Evolutionary conservation across 2,113 vertebrate species (phyloP), one percentile per base, ranked within the genome.

Genomic region (Daubentonia madagascariensis): DNA sequence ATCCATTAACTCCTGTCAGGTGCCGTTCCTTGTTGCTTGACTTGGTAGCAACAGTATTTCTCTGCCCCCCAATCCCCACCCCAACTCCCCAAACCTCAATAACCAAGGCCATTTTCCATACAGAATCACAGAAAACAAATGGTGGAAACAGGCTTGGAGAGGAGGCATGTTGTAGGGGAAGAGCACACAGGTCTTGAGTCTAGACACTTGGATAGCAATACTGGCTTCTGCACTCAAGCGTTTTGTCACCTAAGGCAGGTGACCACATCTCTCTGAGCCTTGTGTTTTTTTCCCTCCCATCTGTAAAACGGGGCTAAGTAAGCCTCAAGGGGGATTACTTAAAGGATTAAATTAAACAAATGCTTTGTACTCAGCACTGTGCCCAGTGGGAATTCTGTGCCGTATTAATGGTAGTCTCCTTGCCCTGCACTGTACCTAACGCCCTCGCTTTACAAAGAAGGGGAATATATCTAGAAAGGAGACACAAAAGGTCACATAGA

Each of bases 141-240:
- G 22, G n/a, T 80, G 40, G 76, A 91, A 94, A 43, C 20, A 59
- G 16, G 50, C n/a, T 57, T 68, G 45, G 43, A 13, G 23, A 45
- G 30, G 28, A 70, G 30, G 25, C 0, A 0, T 35, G 0, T 7
- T 18, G 8, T 59, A 11, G 9, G 20, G 12, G 48, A 59, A 52
- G 8, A 67, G 30, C 6, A 70, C 6, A 70, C 1, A 63, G 1
- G 16, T 57, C 72, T 79, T 23, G 14, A 89, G 8, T 4, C n/a
- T 17, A 59, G 54, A 17, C 1, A 23, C 28, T 70, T 50, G 5
- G 10, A 13, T 37, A 52, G 22, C 54, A 96, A 4, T 50, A n/a
- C n/a, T 50, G 50, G 30, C 25, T 22, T 75, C 61, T 94, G 20
- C 28, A 25, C 32, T 57, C 48, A 30, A 3, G 32, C 18, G 43